Evolutionary conservation across 2,797 vertebrate species (phyloP).

Genomic region (Thalassophryne amazonica): DNA sequence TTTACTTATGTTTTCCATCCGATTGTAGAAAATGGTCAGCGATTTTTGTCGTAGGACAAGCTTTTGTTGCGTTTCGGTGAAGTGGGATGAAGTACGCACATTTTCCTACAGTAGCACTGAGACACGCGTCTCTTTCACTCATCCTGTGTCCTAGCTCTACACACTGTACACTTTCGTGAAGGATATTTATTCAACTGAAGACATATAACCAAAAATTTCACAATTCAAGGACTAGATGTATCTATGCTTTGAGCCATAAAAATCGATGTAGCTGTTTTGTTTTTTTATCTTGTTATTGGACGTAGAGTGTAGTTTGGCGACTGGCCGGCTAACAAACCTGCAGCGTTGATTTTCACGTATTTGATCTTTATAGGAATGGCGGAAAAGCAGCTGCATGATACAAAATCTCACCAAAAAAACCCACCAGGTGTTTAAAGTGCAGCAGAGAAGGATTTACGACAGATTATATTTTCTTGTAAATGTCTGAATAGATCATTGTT

Average conservation of each 20-base stretch:
- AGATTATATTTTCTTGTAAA: slow-evolving; percentile 70
- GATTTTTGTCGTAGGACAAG: no score
- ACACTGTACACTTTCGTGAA: slow-evolving; percentile 27
- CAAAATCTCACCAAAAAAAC: no score
- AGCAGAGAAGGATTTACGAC: no score
- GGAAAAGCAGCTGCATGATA: no score
- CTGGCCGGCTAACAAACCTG: background rate
- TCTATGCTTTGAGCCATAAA: slow-evolving; percentile 40
- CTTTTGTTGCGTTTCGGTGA: no score
- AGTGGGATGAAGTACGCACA: slow-evolving; percentile 42
- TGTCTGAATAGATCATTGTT: slow-evolving; percentile 39
- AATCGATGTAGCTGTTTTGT: slow-evolving; percentile 64
- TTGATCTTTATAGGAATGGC: no score
- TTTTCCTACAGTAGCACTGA: slow-evolving; percentile 61
- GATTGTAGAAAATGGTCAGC: no score
- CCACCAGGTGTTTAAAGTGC: no score
- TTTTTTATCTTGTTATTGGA: slow-evolving; percentile 28
- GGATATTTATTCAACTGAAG: slow-evolving; percentile 24
- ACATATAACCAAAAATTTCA: slow-evolving; percentile 45
- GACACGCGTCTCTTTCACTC: slow-evolving; percentile 26
- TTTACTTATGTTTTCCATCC: no score
- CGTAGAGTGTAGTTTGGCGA: background rate
- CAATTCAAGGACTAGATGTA: slow-evolving; percentile 36
- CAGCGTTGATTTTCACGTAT: no score
- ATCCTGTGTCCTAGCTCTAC: slow-evolving; percentile 43